Percentiles rank a stretch among this genome's conserved stretches.
Conservation (phyloP, 2,888 invertebrate species). For the Nowickia ferox region DNA sequence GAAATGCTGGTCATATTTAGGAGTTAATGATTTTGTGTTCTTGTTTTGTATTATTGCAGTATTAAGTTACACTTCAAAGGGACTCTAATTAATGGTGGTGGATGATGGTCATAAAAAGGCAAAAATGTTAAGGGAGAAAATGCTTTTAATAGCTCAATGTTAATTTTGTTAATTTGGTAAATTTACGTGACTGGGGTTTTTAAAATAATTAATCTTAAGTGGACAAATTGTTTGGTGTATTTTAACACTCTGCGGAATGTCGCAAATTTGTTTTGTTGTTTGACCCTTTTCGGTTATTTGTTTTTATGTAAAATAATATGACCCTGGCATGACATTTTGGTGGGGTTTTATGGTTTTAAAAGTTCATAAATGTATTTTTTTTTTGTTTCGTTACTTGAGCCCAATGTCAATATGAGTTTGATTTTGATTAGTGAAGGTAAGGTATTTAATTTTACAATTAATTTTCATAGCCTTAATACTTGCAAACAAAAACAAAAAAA, state of each 20-base stretch:
- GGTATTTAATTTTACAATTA: background rate
- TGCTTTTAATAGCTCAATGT: conserved; percentile 46
- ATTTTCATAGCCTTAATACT: background rate
- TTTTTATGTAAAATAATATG: conserved; percentile 6
- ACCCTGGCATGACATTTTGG: no score
- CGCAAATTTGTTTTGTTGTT: background rate
- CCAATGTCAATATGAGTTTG: background rate
- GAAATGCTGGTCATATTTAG: background rate
- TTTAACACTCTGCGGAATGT: conserved; percentile 33
- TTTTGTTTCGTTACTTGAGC: background rate
- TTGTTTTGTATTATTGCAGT: background rate
- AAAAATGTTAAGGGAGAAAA: background rate
- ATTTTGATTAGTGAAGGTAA: background rate
- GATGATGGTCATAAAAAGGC: background rate
- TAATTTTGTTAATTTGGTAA: conserved; percentile 53
- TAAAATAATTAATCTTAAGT: conserved; percentile 62
- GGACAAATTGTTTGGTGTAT: conserved; percentile 49
- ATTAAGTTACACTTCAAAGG: conserved; percentile 19
- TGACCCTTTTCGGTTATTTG: conserved; percentile 14
- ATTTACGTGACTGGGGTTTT: conserved; percentile 59
- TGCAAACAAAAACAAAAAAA: no score
- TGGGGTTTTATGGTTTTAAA: no score
- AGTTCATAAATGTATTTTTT: no score
- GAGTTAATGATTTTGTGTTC: background rate
- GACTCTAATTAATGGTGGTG: background rate